phyloP scores from a whole-genome alignment of 2,113 vertebrate genomes.

The Tenebrosternarchus preto region DNA sequence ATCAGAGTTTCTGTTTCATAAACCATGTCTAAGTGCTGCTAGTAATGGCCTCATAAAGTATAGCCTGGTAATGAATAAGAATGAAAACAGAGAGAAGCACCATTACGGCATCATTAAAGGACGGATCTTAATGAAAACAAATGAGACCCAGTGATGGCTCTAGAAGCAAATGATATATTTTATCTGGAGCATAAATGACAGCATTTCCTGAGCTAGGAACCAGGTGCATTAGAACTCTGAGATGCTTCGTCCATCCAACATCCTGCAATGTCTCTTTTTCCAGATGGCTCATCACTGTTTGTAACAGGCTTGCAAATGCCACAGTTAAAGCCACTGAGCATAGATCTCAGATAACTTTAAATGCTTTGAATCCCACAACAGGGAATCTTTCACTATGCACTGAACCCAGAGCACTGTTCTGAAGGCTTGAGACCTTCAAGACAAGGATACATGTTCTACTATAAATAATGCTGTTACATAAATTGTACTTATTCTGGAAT shows the following conservation, averaged over 20 bases:
- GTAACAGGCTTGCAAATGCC: conserved; percentile 34
- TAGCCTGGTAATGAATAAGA: conserved; percentile 11
- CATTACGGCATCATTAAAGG: not conserved
- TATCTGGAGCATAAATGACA: too few species aligned
- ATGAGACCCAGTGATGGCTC: not conserved
- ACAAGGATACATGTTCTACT: not conserved
- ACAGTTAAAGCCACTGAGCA: conserved; percentile 48
- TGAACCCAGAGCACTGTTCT: too few species aligned
- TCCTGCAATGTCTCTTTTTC: too few species aligned
- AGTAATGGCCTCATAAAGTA: not conserved
- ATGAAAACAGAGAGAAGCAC: not conserved
- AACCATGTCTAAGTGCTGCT: not conserved
- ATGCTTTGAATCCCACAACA: too few species aligned
- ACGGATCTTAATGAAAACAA: not conserved
- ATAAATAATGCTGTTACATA: too few species aligned
- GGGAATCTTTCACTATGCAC: too few species aligned
- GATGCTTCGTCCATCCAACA: too few species aligned
- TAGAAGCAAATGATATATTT: too few species aligned
- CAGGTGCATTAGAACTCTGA: too few species aligned
- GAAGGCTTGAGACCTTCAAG: not conserved
- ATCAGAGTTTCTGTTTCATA: conserved; percentile 28
- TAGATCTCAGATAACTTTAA: not conserved
- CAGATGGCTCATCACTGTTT: not conserved
- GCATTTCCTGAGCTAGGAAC: too few species aligned
- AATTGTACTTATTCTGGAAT: too few species aligned